Conservation (phyloP, 2,797 vertebrate genomes). For the Pseudochirops cupreus region DNA sequence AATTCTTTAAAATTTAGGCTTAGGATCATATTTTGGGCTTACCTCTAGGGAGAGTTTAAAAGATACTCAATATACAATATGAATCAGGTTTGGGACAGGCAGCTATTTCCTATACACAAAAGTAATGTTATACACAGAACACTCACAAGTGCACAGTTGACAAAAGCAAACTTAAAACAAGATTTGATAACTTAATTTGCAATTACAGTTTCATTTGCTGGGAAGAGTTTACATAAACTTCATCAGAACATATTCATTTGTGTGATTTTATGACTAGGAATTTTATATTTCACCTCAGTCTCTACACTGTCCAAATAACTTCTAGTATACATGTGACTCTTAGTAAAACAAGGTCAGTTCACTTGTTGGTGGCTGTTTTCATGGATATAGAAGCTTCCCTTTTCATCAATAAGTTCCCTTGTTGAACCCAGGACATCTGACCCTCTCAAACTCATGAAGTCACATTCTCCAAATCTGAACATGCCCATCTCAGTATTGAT, state of each 20-base stretch:
- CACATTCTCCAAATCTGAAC: not conserved
- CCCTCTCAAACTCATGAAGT: not conserved
- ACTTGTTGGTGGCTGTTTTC: not conserved
- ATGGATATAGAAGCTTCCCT: not conserved
- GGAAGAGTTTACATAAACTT: not conserved
- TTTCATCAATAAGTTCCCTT: not conserved
- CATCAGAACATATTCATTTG: not conserved
- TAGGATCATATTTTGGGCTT: not conserved
- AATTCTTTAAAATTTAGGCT: not conserved
- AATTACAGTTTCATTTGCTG: not conserved
- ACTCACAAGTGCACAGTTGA: not conserved
- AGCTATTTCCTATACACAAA: not conserved
- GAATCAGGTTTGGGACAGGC: not conserved
- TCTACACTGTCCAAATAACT: not conserved
- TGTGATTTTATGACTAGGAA: not conserved
- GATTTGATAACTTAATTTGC: not conserved
- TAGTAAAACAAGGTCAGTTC: not conserved
- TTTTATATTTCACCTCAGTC: not conserved
- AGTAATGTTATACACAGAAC: not conserved
- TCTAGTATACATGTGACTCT: not conserved
- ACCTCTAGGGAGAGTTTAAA: not conserved
- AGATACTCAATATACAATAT: not conserved
- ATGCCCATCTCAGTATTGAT: not conserved
- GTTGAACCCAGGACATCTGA: not conserved
- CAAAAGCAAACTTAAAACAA: not conserved